A percentile compares a stretch with the other conserved stretches of the same genome.
These are phyloP conservation scores for Nyctibius grandis DNA, from an alignment of 2,797 vertebrate species.

Conservation along the genomic window DNA sequence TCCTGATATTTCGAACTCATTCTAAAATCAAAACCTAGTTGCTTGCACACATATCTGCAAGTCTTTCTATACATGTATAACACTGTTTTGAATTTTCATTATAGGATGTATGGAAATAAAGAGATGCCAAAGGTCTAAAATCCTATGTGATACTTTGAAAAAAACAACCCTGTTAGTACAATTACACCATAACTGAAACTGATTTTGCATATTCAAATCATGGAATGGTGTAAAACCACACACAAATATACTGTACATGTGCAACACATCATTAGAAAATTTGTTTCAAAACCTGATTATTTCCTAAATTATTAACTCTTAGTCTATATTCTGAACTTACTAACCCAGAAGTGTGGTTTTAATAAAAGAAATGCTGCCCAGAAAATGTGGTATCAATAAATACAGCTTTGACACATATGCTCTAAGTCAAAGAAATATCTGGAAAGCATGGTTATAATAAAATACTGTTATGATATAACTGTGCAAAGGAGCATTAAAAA, in stretches of 20 bases:
- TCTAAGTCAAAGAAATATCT: background rate
- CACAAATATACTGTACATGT: background rate
- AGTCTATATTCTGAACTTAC: background rate
- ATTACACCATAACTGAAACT: background rate
- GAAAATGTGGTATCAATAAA: background rate
- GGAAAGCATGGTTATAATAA: background rate
- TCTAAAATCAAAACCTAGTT: background rate
- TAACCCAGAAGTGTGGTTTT: background rate
- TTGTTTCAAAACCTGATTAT: background rate
- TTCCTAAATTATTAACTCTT: background rate
- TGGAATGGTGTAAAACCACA: background rate
- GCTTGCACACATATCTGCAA: background rate
- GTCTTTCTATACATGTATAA: background rate
- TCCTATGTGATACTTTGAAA: background rate
- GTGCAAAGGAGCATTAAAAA: slow-evolving; percentile 8
- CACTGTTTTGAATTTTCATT: background rate
- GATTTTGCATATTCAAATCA: background rate
- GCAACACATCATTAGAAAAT: background rate
- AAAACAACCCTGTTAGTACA: rapidly evolving
- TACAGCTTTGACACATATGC: background rate
- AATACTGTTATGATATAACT: background rate
- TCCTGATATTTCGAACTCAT: background rate
- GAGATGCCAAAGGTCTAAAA: background rate
- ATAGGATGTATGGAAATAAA: background rate
- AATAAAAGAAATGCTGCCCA: background rate